Evolutionary conservation across 2,113 vertebrate genomes (phyloP).

Genomic region (Tonatia bakeri): DNA sequence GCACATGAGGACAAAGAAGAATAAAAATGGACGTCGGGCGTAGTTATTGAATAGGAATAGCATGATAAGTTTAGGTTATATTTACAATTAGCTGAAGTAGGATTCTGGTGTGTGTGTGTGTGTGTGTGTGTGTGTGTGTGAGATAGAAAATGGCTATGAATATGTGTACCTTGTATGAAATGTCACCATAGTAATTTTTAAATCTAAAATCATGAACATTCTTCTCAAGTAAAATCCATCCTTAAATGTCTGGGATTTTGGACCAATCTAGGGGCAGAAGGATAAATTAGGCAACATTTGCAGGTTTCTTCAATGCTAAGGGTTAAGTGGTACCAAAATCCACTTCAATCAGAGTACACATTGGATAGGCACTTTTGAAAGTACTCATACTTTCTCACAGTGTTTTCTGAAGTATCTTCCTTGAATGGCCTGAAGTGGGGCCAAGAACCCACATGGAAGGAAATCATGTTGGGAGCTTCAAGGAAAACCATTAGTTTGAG

Average conservation of each 20-base stretch:
- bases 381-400: neutral
- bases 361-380: neutral
- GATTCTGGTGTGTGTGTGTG: neutral
- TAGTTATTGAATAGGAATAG: neutral
- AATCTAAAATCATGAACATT: neutral
- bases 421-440: neutral
- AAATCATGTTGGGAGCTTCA: neutral
- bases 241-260: neutral
- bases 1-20: neutral
- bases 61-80: neutral
- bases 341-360: neutral
- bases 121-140: neutral
- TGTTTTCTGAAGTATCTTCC: neutral
- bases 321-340: neutral
- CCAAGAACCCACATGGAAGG: neutral
- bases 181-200: neutral
- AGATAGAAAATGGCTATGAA: neutral
- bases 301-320: conserved; percentile 3
- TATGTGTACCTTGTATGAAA: neutral
- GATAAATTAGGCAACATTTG: neutral
- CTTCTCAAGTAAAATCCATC: neutral
- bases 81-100: neutral
- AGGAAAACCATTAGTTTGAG: neutral
- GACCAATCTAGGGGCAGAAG: neutral
- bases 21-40: neutral